Conservation (phyloP, 2,113 vertebrate species). For the Pyrgilauda ruficollis region DNA sequence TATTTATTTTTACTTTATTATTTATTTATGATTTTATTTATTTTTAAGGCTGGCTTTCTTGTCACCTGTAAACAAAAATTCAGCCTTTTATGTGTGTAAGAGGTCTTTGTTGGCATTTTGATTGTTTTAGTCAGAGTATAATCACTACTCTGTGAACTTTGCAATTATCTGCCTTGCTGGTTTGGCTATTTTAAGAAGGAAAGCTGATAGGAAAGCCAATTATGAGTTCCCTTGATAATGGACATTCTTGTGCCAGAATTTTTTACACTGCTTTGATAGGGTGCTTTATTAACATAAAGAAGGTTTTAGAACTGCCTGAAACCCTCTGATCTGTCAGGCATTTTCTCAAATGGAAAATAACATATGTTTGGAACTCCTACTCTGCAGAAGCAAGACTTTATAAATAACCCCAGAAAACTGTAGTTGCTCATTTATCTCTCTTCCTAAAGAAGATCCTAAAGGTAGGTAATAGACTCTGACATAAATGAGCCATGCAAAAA, state of each 20-base stretch:
- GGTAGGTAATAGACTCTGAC: neutral
- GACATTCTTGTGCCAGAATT: neutral
- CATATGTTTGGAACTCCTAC: neutral
- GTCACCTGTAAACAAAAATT: neutral
- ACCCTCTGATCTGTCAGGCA: neutral
- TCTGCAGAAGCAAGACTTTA: neutral
- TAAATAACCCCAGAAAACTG: neutral
- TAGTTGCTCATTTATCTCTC: constrained; percentile 2
- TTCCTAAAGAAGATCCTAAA: neutral
- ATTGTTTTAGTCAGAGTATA: neutral
- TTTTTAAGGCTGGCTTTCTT: neutral
- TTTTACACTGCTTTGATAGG: neutral
- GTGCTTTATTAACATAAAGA: neutral
- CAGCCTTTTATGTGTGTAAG: neutral
- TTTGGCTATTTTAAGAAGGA: constrained; percentile 33
- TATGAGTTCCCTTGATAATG: constrained; percentile 18
- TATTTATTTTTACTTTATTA: neutral
- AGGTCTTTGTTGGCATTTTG: neutral
- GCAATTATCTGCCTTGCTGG: constrained; percentile 19
- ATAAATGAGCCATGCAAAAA: neutral
- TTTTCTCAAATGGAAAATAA: neutral
- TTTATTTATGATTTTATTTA: neutral
- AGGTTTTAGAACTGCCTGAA: neutral
- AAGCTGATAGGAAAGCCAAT: constrained; percentile 12
- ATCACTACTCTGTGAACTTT: constrained; percentile 14